Conservation (phyloP, 2,888 invertebrate genomes). For the Chloroclysta siterata region DNA sequence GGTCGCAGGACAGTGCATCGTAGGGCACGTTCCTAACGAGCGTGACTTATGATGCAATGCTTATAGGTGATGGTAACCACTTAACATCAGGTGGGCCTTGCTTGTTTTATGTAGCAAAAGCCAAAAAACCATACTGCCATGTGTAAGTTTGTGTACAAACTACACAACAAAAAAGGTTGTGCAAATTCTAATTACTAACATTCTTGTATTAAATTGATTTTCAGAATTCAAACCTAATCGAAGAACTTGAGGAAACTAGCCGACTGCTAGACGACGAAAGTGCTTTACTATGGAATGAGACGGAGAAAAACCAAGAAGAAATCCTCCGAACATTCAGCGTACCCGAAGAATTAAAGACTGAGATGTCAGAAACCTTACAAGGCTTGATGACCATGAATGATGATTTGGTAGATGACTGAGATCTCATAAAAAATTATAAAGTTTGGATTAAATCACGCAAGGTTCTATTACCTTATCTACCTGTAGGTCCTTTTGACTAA, state of each 20-base stretch:
- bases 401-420: constrained; percentile 14
- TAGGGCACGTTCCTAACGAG: no score
- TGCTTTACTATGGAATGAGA: constrained; percentile 43
- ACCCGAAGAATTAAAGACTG: constrained; percentile 39
- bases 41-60: no score
- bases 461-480: neutral
- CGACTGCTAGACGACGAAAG: constrained; percentile 47
- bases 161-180: no score
- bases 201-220: neutral
- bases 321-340: constrained; percentile 40
- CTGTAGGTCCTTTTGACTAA: no score
- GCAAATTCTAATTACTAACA: no score
- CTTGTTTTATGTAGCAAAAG: no score
- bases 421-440: neutral
- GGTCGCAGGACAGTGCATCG: no score
- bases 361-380: constrained; percentile 45
- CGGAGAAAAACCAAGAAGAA: constrained; percentile 34
- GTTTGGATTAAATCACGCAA: neutral
- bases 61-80: no score
- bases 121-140: no score
- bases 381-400: constrained; percentile 42
- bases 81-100: no score
- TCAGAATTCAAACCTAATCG: constrained; percentile 41
- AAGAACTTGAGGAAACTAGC: constrained; percentile 46
- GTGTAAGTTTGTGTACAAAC: no score